phyloP scores from a whole-genome alignment of 1,140 invertebrate species.

The Centruroides vittatus region DNA sequence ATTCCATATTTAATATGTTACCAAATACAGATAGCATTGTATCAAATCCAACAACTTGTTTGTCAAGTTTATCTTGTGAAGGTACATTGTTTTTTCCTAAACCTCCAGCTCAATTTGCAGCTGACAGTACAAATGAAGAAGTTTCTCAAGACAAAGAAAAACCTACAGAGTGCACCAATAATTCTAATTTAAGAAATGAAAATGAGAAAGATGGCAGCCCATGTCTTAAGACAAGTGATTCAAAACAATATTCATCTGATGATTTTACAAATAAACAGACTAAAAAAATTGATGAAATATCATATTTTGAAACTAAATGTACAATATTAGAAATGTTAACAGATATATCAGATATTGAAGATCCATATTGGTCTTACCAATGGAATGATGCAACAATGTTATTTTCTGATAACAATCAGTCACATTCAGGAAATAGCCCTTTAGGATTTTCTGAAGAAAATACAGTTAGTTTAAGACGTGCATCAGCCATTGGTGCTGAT shows the following conservation, averaged over 20 bases:
- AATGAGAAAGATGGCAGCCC: not conserved
- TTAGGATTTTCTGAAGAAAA: constrained; percentile 7
- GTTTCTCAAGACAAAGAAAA: not conserved
- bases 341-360: constrained; percentile 11
- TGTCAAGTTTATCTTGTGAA: constrained; percentile 15
- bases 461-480: constrained; percentile 17
- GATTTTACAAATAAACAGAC: no score
- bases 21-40: not conserved
- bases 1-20: no score
- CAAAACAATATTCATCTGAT: no score
- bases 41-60: not conserved
- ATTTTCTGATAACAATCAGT: no score
- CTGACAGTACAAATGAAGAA: constrained; percentile 1
- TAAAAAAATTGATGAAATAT: not conserved
- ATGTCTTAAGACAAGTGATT: not conserved
- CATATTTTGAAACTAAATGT: constrained; percentile 20
- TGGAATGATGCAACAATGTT: not conserved
- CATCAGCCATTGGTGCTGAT: constrained; percentile 21
- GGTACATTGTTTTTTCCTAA: constrained; percentile 23
- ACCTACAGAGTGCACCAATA: not conserved
- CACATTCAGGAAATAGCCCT: no score
- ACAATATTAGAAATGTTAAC: constrained; percentile 22
- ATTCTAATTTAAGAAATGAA: not conserved
- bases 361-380: not conserved
- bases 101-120: constrained; percentile 20